These are phyloP conservation scores for Hypselothyrea guttata DNA, from an alignment of 2,888 invertebrate genomes.

Conservation along the genomic window DNA sequence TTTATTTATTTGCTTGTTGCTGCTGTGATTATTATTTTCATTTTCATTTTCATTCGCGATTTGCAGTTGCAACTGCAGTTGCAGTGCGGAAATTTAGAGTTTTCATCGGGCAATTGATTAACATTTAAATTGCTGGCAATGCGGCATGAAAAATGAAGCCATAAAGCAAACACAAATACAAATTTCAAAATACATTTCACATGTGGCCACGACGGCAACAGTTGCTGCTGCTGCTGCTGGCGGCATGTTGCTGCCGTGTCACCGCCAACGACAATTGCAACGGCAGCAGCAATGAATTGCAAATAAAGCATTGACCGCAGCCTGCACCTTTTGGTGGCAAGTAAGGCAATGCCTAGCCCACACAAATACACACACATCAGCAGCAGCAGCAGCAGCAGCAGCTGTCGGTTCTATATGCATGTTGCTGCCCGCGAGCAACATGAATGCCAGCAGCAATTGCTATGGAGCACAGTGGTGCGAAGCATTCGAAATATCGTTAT, in stretches of 20 bases:
- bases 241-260: conserved; percentile 22
- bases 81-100: conserved; percentile 15
- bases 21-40: conserved; percentile 34
- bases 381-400: no score
- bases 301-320: conserved; percentile 75
- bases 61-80: not conserved
- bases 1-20: conserved; percentile 47
- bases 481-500: no score
- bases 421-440: conserved; percentile 66
- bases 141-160: conserved; percentile 58
- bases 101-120: conserved; percentile 60
- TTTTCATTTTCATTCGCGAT: conserved; percentile 22
- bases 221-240: conserved; percentile 16
- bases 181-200: no score
- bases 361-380: conserved; percentile 11
- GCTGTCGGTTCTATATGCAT: conserved; percentile 39
- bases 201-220: conserved; percentile 15
- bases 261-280: conserved; percentile 16
- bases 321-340: conserved; percentile 72
- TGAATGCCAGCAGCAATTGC: conserved; percentile 61
- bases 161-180: conserved; percentile 34
- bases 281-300: conserved; percentile 69
- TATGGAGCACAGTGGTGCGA: no score
- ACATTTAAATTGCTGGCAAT: conserved; percentile 74
- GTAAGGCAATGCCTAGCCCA: conserved; percentile 59